Evolutionary conservation across 2,888 invertebrate genomes (phyloP).

Genomic region (Litoditis marina): DNA sequence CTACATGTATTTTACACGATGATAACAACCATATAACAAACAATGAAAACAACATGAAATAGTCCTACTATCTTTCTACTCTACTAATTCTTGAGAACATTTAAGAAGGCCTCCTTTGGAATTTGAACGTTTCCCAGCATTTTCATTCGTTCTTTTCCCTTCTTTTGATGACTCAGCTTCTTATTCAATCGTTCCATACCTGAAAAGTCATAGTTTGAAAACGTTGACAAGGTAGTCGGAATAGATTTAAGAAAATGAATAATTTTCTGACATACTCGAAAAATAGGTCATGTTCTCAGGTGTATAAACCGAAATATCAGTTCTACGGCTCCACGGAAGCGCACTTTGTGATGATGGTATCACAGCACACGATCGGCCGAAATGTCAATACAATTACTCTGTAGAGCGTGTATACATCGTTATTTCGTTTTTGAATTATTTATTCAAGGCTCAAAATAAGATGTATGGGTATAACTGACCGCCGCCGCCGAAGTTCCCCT

Average conservation of each 20-base stretch:
- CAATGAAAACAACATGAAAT: background rate
- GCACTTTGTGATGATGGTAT: too few relatives aligned
- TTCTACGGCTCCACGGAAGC: too few relatives aligned
- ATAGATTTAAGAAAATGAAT: too few relatives aligned
- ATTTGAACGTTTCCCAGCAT: slow-evolving; percentile 85
- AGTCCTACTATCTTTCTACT: background rate
- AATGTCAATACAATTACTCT: too few relatives aligned
- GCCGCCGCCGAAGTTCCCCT: slow-evolving; percentile 53
- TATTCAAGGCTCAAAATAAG: background rate
- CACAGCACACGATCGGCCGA: too few relatives aligned
- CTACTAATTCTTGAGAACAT: slow-evolving; percentile 48
- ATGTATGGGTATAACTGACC: slow-evolving; percentile 3
- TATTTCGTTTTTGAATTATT: too few relatives aligned
- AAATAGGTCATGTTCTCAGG: too few relatives aligned
- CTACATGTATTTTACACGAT: too few relatives aligned
- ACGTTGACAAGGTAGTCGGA: too few relatives aligned
- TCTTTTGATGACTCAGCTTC: slow-evolving; percentile 81
- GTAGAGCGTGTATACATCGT: too few relatives aligned
- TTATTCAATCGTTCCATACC: slow-evolving; percentile 74
- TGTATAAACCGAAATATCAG: too few relatives aligned
- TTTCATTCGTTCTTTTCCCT: slow-evolving; percentile 89
- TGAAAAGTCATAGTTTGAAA: background rate
- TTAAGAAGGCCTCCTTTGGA: slow-evolving; percentile 86
- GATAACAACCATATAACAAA: background rate
- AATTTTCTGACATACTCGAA: too few relatives aligned